phyloP scores from a whole-genome alignment of 2,113 vertebrate species.

The Clarias batrachus region DNA sequence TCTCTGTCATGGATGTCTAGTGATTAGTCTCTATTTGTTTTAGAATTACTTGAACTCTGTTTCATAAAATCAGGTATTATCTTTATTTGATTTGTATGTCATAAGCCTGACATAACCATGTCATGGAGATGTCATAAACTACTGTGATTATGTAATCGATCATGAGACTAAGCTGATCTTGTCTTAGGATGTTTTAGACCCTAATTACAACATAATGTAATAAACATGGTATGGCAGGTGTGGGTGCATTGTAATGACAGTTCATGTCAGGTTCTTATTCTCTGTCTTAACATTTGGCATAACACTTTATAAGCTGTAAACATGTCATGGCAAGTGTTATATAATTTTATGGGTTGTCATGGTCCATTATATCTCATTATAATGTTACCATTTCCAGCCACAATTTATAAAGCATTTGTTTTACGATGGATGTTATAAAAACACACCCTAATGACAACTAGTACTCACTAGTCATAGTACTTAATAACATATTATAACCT shows the following conservation, averaged over 20 bases:
- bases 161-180: too few species aligned
- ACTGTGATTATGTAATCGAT: too few species aligned
- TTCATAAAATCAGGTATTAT: too few species aligned
- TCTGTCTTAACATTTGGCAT: not conserved
- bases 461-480: not conserved
- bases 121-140: too few species aligned
- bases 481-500: not conserved
- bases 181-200: too few species aligned
- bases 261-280: not conserved
- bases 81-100: too few species aligned
- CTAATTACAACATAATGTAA: not conserved
- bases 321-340: too few species aligned
- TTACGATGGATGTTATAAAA: not conserved
- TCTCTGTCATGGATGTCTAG: too few species aligned
- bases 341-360: not conserved
- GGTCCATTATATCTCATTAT: not conserved
- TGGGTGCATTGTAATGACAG: not conserved
- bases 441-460: not conserved
- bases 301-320: too few species aligned
- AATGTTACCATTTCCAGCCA: not conserved
- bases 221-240: not conserved
- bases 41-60: too few species aligned
- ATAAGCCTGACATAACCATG: too few species aligned
- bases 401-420: not conserved
- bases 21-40: too few species aligned